These are phyloP conservation scores for Pseudomyrmex gracilis DNA, from an alignment of 1,140 invertebrate species.

Conservation along the genomic window DNA sequence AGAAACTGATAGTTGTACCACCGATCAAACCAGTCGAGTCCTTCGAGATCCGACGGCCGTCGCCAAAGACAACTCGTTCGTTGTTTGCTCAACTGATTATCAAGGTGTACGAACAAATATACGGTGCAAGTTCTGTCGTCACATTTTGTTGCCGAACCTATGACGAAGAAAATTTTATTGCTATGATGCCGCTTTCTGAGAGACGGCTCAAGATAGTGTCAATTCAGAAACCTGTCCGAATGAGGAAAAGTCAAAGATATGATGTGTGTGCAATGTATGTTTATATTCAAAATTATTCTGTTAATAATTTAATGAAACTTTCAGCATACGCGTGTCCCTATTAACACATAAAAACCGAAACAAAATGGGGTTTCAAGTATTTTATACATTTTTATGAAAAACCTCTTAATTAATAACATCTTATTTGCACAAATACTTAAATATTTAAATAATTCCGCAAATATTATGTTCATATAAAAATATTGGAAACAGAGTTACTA, in stretches of 20 bases:
- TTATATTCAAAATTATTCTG: background rate
- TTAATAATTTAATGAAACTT: slow-evolving; percentile 2
- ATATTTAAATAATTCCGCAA: no score
- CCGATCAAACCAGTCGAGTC: slow-evolving; percentile 57
- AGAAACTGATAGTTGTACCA: slow-evolving; percentile 68
- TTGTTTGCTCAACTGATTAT: slow-evolving; percentile 73
- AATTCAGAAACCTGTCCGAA: slow-evolving; percentile 52
- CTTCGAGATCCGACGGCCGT: slow-evolving; percentile 67
- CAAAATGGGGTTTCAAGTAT: background rate
- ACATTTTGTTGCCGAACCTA: slow-evolving; percentile 39
- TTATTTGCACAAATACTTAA: no score
- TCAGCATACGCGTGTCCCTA: background rate
- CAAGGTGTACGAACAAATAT: slow-evolving; percentile 65
- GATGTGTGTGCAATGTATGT: background rate
- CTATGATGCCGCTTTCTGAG: no score
- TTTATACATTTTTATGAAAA: no score
- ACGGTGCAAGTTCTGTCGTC: slow-evolving; percentile 61
- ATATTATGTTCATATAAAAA: no score
- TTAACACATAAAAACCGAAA: background rate
- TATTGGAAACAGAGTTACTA: no score
- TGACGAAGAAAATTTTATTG: background rate
- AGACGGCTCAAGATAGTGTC: slow-evolving; percentile 43
- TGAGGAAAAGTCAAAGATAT: slow-evolving; percentile 1
- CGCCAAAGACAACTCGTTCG: slow-evolving; percentile 57
- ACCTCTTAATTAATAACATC: no score